phyloP scores from a whole-genome alignment of 2,888 invertebrate genomes.

The Bedellia somnulentella region DNA sequence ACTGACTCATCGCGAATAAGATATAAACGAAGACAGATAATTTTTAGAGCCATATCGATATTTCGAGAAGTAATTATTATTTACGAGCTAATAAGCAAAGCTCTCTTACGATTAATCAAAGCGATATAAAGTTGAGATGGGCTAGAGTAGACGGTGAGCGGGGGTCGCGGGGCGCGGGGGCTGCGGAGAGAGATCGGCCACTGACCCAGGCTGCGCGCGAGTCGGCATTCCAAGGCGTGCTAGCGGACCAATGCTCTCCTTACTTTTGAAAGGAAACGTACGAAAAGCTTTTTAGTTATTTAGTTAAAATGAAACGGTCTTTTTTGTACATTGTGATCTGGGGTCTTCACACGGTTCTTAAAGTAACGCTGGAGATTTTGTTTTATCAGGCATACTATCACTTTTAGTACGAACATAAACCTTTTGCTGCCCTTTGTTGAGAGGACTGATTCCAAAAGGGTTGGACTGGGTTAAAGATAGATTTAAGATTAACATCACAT shows the following conservation, averaged over 20 bases:
- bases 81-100: constrained; percentile 26
- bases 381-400: no score
- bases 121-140: constrained; percentile 42
- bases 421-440: no score
- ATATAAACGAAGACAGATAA: no score
- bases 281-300: constrained; percentile 4
- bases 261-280: constrained; percentile 20
- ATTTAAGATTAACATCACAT: no score
- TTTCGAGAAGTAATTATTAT: constrained; percentile 13
- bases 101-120: constrained; percentile 41
- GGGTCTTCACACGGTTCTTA: no score
- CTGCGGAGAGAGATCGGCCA: constrained; percentile 33
- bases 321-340: not conserved
- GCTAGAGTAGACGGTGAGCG: constrained; percentile 5
- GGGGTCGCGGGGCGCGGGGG: constrained; percentile 15
- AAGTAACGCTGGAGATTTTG: no score
- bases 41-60: constrained; percentile 2
- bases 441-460: no score
- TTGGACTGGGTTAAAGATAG: no score
- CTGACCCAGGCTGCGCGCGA: constrained; percentile 31
- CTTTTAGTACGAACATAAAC: no score
- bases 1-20: no score
- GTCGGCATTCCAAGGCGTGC: constrained; percentile 41
- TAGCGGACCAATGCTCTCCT: constrained; percentile 45
- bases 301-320: not conserved